phyloP scores from a whole-genome alignment of 2,113 vertebrate genomes.

The Callipepla californica region DNA sequence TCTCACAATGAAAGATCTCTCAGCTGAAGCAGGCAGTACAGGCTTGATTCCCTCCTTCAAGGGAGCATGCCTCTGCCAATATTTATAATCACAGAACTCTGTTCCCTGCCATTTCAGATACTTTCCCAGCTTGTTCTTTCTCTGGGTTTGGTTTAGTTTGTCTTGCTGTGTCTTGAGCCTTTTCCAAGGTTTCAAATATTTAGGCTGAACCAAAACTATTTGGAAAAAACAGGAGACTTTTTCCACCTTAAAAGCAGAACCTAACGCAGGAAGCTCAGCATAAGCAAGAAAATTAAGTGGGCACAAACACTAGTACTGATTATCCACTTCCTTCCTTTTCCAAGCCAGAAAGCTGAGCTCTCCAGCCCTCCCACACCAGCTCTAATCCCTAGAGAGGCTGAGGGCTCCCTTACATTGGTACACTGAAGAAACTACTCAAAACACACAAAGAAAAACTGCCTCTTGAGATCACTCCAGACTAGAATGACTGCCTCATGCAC shows the following conservation, averaged over 20 bases:
- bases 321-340: conserved; percentile 56
- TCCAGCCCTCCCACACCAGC: conserved; percentile 6
- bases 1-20: background rate
- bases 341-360: conserved; percentile 44
- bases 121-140: conserved; percentile 16
- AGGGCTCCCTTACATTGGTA: conserved; percentile 9
- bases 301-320: conserved; percentile 9
- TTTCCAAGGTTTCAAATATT: conserved; percentile 51
- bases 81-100: background rate
- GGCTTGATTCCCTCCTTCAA: background rate
- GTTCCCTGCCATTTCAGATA: conserved; percentile 19
- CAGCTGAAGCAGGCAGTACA: background rate
- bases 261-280: conserved; percentile 44
- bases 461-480: background rate
- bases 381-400: conserved; percentile 9
- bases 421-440: conserved; percentile 47
- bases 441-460: conserved; percentile 13
- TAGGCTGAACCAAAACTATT: conserved; percentile 48
- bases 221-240: conserved; percentile 46
- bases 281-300: conserved; percentile 50
- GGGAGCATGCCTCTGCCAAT: background rate
- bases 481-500: background rate
- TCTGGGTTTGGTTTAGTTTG: conserved; percentile 19
- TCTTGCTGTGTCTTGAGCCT: conserved; percentile 48
- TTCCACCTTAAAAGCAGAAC: conserved; percentile 53